Conservation (phyloP, 2,113 vertebrate genomes). For the Heterochromis multidens region DNA sequence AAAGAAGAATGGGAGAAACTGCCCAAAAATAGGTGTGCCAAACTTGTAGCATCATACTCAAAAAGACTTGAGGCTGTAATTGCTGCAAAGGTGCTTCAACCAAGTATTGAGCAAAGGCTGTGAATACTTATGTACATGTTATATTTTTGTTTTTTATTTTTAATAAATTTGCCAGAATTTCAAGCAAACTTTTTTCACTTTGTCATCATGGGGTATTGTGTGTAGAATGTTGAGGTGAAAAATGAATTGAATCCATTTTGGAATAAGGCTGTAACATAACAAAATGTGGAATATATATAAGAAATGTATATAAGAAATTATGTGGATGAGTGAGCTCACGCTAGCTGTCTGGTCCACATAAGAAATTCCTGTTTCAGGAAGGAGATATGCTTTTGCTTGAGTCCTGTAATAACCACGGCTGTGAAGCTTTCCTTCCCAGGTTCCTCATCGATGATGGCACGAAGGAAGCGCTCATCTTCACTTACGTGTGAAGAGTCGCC, state of each 20-base stretch:
- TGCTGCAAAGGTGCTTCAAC: background rate
- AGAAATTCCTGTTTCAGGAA: conserved; percentile 82
- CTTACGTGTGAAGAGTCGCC: conserved; percentile 82
- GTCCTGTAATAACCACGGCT: conserved; percentile 85
- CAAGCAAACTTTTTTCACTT: background rate
- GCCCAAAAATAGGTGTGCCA: background rate
- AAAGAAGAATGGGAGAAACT: background rate
- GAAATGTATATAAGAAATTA: background rate
- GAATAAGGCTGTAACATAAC: no score
- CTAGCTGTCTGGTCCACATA: conserved; percentile 84
- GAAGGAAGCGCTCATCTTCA: conserved; percentile 83
- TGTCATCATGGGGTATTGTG: background rate
- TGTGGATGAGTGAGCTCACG: conserved; percentile 77
- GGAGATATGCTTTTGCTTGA: conserved; percentile 77
- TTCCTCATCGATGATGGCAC: conserved; percentile 83
- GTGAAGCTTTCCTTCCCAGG: conserved; percentile 85
- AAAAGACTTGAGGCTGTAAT: background rate
- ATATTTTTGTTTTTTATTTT: no score
- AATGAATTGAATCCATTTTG: no score
- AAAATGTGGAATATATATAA: background rate
- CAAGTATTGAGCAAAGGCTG: background rate
- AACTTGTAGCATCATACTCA: background rate
- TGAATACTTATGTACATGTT: background rate
- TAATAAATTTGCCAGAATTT: background rate
- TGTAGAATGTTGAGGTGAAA: no score